Conservation (phyloP, 2,888 invertebrate genomes). For the Acleris sparsana region DNA sequence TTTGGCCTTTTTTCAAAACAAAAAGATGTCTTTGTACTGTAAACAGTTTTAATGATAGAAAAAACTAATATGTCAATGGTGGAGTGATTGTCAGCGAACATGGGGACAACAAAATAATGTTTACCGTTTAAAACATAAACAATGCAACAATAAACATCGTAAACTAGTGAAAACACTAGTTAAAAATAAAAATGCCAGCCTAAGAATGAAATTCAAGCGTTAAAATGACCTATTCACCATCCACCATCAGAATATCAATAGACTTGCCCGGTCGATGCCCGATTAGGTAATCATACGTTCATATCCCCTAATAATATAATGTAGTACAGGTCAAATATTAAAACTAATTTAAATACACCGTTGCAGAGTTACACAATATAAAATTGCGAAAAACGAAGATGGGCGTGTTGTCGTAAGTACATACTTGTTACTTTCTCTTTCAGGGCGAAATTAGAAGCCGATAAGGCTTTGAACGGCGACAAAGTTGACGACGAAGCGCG, state of each 20-base stretch:
- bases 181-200: background rate
- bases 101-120: constrained; percentile 15
- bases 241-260: background rate
- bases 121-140: constrained; percentile 13
- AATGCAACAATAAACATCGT: background rate
- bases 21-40: too few relatives aligned
- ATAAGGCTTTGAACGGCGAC: constrained; percentile 54
- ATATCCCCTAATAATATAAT: too few relatives aligned
- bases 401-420: constrained; percentile 45
- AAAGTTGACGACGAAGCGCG: constrained; percentile 61
- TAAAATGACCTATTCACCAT: background rate
- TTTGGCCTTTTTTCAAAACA: too few relatives aligned
- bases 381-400: constrained; percentile 40
- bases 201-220: background rate
- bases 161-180: background rate
- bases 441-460: constrained; percentile 50
- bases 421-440: constrained; percentile 38
- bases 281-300: background rate
- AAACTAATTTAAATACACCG: background rate
- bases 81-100: background rate
- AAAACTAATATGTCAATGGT: constrained; percentile 7
- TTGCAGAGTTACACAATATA: constrained; percentile 40
- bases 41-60: constrained; percentile 5
- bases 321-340: too few relatives aligned
- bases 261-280: background rate